Percentiles rank a stretch among this genome's conserved stretches.
Evolutionary conservation across 2,888 invertebrate genomes (phyloP).

Genomic region (Amphipoea lucens): DNA sequence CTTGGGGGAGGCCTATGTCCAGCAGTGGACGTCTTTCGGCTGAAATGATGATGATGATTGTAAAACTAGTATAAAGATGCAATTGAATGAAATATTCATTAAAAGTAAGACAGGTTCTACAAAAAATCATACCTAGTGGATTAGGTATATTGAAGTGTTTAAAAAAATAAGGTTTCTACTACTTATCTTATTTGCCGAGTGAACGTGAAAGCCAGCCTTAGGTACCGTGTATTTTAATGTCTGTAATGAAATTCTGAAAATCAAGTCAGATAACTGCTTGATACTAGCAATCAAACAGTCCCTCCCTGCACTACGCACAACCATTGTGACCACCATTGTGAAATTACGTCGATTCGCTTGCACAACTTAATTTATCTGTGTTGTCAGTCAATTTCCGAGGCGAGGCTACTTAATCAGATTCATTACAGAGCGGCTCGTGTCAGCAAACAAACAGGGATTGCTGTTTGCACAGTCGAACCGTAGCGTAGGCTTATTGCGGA

Average conservation of each 20-base stretch:
- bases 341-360: constrained; percentile 66
- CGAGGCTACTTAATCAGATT: constrained; percentile 88
- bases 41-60: too few relatives aligned
- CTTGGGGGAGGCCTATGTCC: too few relatives aligned
- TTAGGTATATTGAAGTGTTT: too few relatives aligned
- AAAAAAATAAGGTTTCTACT: neutral
- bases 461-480: constrained; percentile 66
- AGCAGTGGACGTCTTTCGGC: too few relatives aligned
- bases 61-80: too few relatives aligned
- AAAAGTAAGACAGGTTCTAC: neutral
- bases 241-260: neutral
- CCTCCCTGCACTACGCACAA: constrained; percentile 14
- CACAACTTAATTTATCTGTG: constrained; percentile 72
- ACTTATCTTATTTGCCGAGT: too few relatives aligned
- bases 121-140: neutral
- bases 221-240: neutral
- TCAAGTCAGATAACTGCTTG: constrained; percentile 1
- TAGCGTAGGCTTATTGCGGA: constrained; percentile 69
- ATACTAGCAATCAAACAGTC: constrained; percentile 43
- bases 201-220: too few relatives aligned
- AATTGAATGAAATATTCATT: neutral
- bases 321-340: constrained; percentile 52
- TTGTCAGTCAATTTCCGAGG: constrained; percentile 74
- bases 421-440: constrained; percentile 81
- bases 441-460: constrained; percentile 74